Evolutionary conservation across 2,113 vertebrate species (phyloP).

Genomic region (Anas platyrhynchos): DNA sequence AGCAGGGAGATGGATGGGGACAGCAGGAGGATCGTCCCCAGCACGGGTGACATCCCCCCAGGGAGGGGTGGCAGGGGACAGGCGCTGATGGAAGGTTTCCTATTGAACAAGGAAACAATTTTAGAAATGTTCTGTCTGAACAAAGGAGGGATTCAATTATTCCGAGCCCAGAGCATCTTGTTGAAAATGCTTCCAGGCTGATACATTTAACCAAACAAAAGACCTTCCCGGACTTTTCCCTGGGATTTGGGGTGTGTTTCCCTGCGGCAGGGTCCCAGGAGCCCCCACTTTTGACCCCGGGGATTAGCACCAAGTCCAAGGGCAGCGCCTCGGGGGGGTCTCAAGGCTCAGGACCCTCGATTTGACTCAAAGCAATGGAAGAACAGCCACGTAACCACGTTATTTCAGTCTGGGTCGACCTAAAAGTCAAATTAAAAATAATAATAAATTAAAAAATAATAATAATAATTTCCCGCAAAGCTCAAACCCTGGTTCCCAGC

Average conservation of each 20-base stretch:
- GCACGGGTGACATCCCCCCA: neutral
- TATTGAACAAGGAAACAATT: neutral
- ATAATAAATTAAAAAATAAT: neutral
- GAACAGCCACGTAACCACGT: neutral
- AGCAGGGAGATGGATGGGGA: neutral
- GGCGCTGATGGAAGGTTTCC: neutral
- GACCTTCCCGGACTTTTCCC: neutral
- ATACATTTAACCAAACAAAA: slow-evolving; percentile 16
- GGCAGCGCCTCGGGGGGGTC: neutral
- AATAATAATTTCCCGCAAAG: neutral
- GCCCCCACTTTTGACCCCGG: neutral
- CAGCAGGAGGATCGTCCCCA: neutral
- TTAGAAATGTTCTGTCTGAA: neutral
- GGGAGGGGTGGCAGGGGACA: neutral
- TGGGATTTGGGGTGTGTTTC: neutral
- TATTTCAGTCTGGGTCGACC: neutral
- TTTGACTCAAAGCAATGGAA: neutral
- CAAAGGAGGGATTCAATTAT: neutral
- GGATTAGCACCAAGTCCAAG: neutral
- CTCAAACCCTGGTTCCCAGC: neutral
- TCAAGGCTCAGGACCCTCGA: neutral
- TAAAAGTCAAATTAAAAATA: neutral
- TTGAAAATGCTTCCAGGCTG: neutral
- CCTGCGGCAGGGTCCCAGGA: neutral
- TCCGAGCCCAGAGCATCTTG: neutral